Percentiles rank a stretch among this genome's conserved stretches.
Conservation (phyloP, 2,113 vertebrate species). For the Albula glossodonta region DNA sequence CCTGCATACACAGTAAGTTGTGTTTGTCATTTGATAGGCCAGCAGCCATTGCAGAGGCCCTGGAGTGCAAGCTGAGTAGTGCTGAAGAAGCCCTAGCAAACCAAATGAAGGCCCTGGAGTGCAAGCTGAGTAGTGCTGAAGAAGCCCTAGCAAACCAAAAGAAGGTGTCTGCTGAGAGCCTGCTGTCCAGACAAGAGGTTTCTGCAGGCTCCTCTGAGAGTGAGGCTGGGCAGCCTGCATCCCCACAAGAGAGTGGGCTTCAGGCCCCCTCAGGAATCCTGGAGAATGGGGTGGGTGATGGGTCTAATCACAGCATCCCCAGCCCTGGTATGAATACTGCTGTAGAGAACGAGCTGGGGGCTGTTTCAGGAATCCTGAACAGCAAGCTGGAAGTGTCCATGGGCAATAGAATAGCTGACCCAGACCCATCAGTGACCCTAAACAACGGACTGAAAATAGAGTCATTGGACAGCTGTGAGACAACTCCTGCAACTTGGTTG, state of each 20-base stretch:
- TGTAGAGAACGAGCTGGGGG: background rate
- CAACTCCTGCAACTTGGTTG: background rate
- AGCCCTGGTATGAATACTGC: background rate
- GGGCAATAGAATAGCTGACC: background rate
- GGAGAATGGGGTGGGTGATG: background rate
- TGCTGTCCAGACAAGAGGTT: background rate
- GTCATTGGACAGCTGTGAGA: background rate
- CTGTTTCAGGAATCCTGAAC: too few species aligned
- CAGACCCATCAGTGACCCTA: background rate
- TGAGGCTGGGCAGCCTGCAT: background rate
- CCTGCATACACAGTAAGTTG: background rate
- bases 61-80: conserved; percentile 9
- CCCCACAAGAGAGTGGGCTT: background rate
- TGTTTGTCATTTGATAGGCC: background rate
- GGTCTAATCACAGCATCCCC: background rate
- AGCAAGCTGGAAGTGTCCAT: background rate
- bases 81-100: background rate
- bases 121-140: background rate
- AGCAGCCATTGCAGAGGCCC: background rate
- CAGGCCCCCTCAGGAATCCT: background rate
- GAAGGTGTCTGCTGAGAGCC: background rate
- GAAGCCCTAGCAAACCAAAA: background rate
- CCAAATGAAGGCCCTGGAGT: conserved; percentile 17
- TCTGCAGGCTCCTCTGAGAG: background rate
- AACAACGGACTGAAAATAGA: background rate